Percentiles rank a stretch among this genome's conserved stretches.
These are phyloP conservation scores for Philonicus albiceps DNA, from an alignment of 2,888 invertebrate species.

Conservation along the genomic window DNA sequence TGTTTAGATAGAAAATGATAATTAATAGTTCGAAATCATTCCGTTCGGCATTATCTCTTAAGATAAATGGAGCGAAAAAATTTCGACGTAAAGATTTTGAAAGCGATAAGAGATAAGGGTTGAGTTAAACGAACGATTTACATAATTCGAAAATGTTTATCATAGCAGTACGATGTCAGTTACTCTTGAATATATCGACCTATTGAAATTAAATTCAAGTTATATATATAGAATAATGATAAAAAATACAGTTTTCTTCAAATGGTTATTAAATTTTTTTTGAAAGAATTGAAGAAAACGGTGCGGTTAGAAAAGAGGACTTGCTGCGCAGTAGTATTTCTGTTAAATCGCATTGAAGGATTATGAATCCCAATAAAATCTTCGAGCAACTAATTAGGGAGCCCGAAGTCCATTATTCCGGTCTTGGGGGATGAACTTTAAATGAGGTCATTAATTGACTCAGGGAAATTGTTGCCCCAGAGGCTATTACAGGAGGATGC, in stretches of 20 bases:
- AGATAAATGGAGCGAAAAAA: background rate
- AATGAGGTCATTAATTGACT: slow-evolving; percentile 34
- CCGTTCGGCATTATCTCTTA: background rate
- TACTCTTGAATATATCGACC: no score
- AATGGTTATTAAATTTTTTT: background rate
- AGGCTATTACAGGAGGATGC: slow-evolving; percentile 14
- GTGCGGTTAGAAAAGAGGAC: background rate
- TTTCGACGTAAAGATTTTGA: background rate
- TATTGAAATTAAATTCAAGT: no score
- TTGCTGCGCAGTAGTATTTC: background rate
- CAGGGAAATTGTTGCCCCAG: slow-evolving; percentile 11
- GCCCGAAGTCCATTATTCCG: background rate
- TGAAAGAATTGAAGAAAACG: background rate
- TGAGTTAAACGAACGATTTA: no score
- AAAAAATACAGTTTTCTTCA: no score
- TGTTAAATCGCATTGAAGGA: background rate
- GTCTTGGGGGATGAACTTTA: slow-evolving; percentile 33
- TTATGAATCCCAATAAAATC: slow-evolving; percentile 28
- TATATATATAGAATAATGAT: no score
- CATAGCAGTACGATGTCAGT: no score
- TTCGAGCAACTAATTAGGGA: slow-evolving; percentile 18
- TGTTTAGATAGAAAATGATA: background rate
- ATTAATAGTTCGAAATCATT: background rate
- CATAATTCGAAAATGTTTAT: no score
- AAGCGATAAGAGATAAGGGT: background rate